A percentile compares a stretch with the other conserved stretches of the same genome.
phyloP scores from a whole-genome alignment of 1,140 invertebrate species.

The Cherax destructor region DNA sequence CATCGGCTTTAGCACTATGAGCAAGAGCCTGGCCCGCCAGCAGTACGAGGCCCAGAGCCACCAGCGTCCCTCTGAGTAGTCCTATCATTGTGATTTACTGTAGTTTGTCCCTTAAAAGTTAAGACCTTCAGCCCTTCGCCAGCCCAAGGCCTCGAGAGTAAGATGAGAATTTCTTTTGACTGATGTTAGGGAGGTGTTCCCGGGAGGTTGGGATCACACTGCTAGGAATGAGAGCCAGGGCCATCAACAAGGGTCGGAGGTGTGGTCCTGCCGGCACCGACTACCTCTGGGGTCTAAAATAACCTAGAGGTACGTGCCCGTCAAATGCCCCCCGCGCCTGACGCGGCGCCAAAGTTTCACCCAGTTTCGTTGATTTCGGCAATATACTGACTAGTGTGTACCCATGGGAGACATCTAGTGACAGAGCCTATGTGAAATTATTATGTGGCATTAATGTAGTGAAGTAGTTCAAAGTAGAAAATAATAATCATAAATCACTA shows the following conservation, averaged over 20 bases:
- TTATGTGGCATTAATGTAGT: not conserved
- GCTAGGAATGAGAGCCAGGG: conserved; percentile 11
- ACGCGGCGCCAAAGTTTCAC: conserved; percentile 12
- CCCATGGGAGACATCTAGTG: not conserved
- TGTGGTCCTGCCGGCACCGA: conserved; percentile 56
- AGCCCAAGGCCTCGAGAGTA: not conserved
- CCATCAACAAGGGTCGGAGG: conserved; percentile 9
- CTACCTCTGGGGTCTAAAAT: conserved; percentile 60
- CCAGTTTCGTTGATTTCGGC: conserved; percentile 2
- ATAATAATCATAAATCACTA: not conserved
- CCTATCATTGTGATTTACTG: conserved; percentile 7
- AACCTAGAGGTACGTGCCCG: conserved; percentile 49
- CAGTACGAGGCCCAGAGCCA: conserved; percentile 48
- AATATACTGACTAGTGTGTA: not conserved
- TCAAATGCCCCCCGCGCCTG: conserved; percentile 45
- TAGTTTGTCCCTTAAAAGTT: not conserved
- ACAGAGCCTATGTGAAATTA: not conserved
- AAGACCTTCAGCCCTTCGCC: conserved; percentile 9
- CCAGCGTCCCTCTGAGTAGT: conserved; percentile 4
- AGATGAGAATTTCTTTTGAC: not conserved
- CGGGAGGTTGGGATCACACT: conserved; percentile 1
- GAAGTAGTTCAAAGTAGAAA: no score
- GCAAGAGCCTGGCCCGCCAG: not conserved
- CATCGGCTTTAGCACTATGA: conserved; percentile 46
- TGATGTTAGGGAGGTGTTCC: conserved; percentile 7